A percentile compares a stretch with the other conserved stretches of the same genome.
phyloP scores from a whole-genome alignment of 2,888 invertebrate species.

The Ryuthela nishihirai region DNA sequence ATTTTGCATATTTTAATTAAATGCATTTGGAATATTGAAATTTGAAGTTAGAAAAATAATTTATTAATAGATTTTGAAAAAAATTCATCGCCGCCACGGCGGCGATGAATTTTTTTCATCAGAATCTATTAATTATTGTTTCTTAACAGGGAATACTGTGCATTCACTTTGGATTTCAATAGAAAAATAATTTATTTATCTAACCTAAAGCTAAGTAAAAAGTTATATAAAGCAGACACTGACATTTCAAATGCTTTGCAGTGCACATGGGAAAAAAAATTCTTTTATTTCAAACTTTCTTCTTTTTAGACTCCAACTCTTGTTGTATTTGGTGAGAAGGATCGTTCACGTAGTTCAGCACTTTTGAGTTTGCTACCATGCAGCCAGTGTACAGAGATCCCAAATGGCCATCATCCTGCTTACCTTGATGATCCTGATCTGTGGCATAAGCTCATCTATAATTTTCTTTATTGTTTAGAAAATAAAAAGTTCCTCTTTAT shows the following conservation, averaged over 20 bases:
- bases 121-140: no score
- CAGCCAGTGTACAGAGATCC: slow-evolving; percentile 46
- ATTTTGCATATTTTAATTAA: no score
- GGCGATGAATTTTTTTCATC: no score
- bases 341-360: slow-evolving; percentile 46
- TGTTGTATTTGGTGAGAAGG: slow-evolving; percentile 54
- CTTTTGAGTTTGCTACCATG: slow-evolving; percentile 49
- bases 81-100: no score
- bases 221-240: no score
- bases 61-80: no score
- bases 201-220: no score
- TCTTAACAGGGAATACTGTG: no score
- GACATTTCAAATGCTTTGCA: not conserved
- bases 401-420: slow-evolving; percentile 53
- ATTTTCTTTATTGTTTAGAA: slow-evolving; percentile 46
- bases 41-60: not conserved
- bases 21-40: no score
- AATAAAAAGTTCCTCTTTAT: no score
- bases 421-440: slow-evolving; percentile 52
- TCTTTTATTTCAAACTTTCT: slow-evolving; percentile 1
- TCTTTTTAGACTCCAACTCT: slow-evolving; percentile 52
- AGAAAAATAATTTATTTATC: not conserved
- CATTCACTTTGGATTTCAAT: no score
- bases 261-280: slow-evolving; percentile 27
- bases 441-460: slow-evolving; percentile 52